Base-by-base conservation (phyloP, 92 coral and sea anemone species). In the Hydrozoanthus gracilis region DNA sequence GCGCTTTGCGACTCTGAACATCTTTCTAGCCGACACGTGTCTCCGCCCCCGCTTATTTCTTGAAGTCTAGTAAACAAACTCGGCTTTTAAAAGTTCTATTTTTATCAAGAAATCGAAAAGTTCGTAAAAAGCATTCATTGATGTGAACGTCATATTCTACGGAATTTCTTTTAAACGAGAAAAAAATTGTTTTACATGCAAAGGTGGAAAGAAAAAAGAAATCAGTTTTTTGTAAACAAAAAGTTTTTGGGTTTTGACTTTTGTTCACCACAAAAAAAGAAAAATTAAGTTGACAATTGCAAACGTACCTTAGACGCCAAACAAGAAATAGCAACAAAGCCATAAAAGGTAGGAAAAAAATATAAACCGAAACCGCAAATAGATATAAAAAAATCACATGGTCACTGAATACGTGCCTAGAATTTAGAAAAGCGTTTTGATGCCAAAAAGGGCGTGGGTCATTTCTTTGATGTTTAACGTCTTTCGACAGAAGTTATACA, bases 371-470 rank as follows among this genome's bases (percentile, higher is more conserved):
- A 80, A 51, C 85, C 85, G 47, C 85, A 80, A 49, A 48, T 12
- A 65, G 52, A 10, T 61, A 80, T 64, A 74, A 80, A 52, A 17
- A 17, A 65, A 80, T 48, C 85, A 65, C 74, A 65, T 80, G 75
- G 46, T 65, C 65, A 74, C 47, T 68, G 60, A 0, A 60, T 80
- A 80, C 85, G 85, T 80, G 85, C 52, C 51, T 62, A 8, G 85
- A 80, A 80, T 80, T 65, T 65, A 16, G 46, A 51, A 65, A 47
- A 18, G 45, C 3, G 6, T 2, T 3, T 65, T 4, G 15, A 18
- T 14, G 70, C 73, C 85, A 47, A 80, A 80, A 55, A 65, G 85
- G 85, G 85, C 85, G 85, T 35, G 61, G 85, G 6, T 35, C 18
- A 15, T 13, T 62, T 17, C 55, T 78, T 76, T 52, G 66, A 44